Evolutionary conservation across 2,113 vertebrate genomes (phyloP), one percentile per base, ranked within the genome.

Genomic region (Arvicanthis niloticus): DNA sequence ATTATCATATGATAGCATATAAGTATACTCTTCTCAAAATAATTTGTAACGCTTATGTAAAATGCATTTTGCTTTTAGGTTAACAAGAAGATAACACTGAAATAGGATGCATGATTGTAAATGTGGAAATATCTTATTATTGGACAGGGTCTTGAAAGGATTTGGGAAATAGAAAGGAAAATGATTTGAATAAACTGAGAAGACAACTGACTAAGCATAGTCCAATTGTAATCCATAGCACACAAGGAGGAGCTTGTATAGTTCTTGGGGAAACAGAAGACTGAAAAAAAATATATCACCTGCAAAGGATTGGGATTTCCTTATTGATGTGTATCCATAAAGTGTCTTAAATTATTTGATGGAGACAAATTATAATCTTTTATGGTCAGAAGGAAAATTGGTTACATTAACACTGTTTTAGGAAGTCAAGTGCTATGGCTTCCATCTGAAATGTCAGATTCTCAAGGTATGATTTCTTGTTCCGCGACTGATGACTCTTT

Each of bases 181-280:
- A 16, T 15, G 15, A 12, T 0, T 13, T 17, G 26, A 70, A 70
- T 7, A 40, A 70, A 92, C 2, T 29, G 3, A 3, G 1, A 6
- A 13, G 24, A 37, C 62, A 22, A 3, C 1, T 12, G 13, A 68
- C 10, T 72, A 22, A 11, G 10, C 7, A 21, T 4, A 4, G 40
- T 37, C 13, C 16, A 34, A 82, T 42, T 21, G 5, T 10, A 5
- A 15, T 82, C 13, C 19, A 37, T 19, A 4, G 5, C 5, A 16
- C 81, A 34, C 15, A 4, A 37, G 0, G 21, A 16, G 15, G 6
- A 93, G 1, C 1, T 15, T 15, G 1, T 0, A 0, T 1, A 11
- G 3, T 4, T 22, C 2, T 3, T 56, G 29, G 17, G 13, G 60
- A 80, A 85, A 22, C 26, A 72, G 15, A 9, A 31, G 1, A 34